phyloP scores from a whole-genome alignment of 2,888 invertebrate genomes.

The Temnothorax rugatulus region DNA sequence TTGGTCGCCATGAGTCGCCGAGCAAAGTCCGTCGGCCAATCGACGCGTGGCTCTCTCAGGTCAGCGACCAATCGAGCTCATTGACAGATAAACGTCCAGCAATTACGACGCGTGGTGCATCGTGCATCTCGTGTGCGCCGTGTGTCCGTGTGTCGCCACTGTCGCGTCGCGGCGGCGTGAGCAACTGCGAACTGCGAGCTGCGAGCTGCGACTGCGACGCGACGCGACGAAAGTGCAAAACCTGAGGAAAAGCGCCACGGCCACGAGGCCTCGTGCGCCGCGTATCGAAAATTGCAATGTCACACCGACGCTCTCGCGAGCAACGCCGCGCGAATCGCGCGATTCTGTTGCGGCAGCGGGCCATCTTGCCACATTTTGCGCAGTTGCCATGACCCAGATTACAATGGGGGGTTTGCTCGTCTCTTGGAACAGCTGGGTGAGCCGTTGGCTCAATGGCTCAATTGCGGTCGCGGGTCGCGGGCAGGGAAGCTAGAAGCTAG shows the following conservation, averaged over 20 bases:
- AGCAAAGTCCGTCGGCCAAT: slow-evolving; percentile 78
- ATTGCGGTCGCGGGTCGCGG: slow-evolving; percentile 75
- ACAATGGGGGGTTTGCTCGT: slow-evolving; percentile 85
- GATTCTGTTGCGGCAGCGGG: slow-evolving; percentile 67
- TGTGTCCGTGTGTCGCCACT: too few species aligned
- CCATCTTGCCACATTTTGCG: slow-evolving; percentile 79
- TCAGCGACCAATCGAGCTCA: slow-evolving; percentile 81
- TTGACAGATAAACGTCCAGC: slow-evolving; percentile 80
- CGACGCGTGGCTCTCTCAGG: slow-evolving; percentile 78
- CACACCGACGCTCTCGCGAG: slow-evolving; percentile 23
- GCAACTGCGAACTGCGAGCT: too few species aligned
- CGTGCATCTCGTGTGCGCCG: neutral
- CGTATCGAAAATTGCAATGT: slow-evolving; percentile 62
- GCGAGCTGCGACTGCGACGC: slow-evolving; percentile 57
- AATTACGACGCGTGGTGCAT: slow-evolving; percentile 70
- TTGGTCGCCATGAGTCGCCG: too few species aligned
- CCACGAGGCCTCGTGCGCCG: slow-evolving; percentile 11
- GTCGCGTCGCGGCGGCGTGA: too few species aligned
- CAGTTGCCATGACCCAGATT: slow-evolving; percentile 86
- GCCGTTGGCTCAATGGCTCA: slow-evolving; percentile 82
- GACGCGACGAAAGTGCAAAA: slow-evolving; percentile 43
- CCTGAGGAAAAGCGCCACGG: slow-evolving; percentile 11
- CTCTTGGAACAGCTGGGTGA: slow-evolving; percentile 85
- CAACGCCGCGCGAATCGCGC: slow-evolving; percentile 39
- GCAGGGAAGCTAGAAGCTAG: too few species aligned